Evolutionary conservation across 1,140 invertebrate species (phyloP), one percentile per base, ranked within the genome.

Genomic region (Magallana gigas): DNA sequence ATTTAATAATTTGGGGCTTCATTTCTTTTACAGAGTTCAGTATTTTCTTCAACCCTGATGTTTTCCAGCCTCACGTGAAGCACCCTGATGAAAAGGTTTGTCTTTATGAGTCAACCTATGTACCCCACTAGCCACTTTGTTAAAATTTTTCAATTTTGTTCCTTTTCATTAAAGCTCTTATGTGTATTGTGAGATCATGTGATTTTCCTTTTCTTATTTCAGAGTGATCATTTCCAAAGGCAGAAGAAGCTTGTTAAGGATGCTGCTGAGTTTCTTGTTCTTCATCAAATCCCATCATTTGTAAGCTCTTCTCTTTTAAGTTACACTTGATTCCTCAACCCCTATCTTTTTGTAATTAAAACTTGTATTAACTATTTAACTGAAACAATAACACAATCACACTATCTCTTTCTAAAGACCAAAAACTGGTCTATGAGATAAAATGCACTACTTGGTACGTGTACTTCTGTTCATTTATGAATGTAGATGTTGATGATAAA

Each of bases 21-120:
- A 14, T 80, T 0, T 80, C 68, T 5, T 89, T 87, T 88, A 9
- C 90, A 93, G 98, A 99, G 95, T 99, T 99, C 94, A 98, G 98
- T 93, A 97, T 99, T 86, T 96, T 98, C 83, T 99, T 99, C 95
- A 99, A 99, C 95, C 98, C 99, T 0, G 99, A 99, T 95, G 98
- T 99, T 84, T 99, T 97, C 95, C 99, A 98, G 8, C 97, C 97
- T 1, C 98, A 98, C 87, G 98, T 99, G 60, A 96, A 96, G 84
- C 98, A 99, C 95, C 96, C 96, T 18, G 96, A 97, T 91, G 94
- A 96, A 36, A 95, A 96, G 86, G 94, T 95, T 89, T 91, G 90
- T 84, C 16, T 14, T 82, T 16, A 29, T 0, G n/a, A 64, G 18
- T 16, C 0, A 18, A 64, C 8, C 12, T 16, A 18, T 48, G 36